Evolutionary conservation across 1,140 invertebrate genomes (phyloP), one percentile per base, ranked within the genome.

Genomic region (Lepeophtheirus salmonis): DNA sequence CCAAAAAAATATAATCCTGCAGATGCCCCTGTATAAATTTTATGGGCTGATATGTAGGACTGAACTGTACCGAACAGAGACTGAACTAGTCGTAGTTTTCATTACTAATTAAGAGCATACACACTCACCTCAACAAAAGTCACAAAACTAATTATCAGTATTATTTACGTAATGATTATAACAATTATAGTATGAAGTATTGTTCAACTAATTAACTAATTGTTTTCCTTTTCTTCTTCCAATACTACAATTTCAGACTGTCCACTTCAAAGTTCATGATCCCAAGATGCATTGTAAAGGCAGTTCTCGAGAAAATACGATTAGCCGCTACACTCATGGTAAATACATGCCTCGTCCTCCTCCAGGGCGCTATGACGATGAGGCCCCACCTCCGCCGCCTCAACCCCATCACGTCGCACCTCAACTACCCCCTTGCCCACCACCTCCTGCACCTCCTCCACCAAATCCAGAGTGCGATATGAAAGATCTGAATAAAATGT

Each of bases 241-340:
- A n/a, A n/a, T n/a, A n/a, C n/a, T n/a, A n/a, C n/a, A n/a, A n/a
- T 67, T 75, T 75, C 83, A 90, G 85, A 85, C 89, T 80, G 86
- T 90, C 72, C 83, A 87, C 68, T 89, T 88, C 77, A 89, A 89
- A 77, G 84, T 89, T 60, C 84, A 89, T 74, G 86, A 89, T 76
- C 86, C 86, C 12, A 89, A 89, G 74, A 84, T 82, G 68, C 85
- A 89, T 71, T 86, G 84, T 68, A 89, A 89, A 75, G 86, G 86
- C 55, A 85, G 84, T 22, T 86, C 86, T 1, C 75, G 89, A 63
- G 86, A 89, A 74, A 57, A 57, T 25, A 57, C 55, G 22, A 57
- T 57, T 23, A 57, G 55, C 25, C 55, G 55, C 16, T 57, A 57
- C 26, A 20, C 30, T n/a, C 30, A 41, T 41, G 30, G 30, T 6